Base-by-base conservation (phyloP, 2,113 vertebrate genomes). In the Xiphophorus maculatus region DNA sequence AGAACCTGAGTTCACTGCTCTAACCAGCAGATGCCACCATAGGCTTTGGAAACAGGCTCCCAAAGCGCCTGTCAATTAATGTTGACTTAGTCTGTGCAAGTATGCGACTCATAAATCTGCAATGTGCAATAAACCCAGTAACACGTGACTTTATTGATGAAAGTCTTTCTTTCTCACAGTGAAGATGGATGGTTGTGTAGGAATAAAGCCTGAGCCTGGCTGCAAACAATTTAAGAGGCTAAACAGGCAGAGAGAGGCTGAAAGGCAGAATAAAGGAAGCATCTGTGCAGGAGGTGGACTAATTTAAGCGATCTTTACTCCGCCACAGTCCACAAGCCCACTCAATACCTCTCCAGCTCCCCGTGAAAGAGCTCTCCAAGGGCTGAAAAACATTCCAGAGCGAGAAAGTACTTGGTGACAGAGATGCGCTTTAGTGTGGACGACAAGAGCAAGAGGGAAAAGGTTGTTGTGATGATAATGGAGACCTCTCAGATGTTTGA, bases 371-470 rank as follows among this genome's bases (percentile, higher is more conserved):
- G 86, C 90, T 88, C 93, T 93, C 85, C 72, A 93, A 82, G 79
- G 72, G 80, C 72, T 93, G 89, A 90, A 91, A 85, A 92, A 88
- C 94, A 94, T 94, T 95, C 94, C 93, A 78, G 78, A 84, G 83
- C 69, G 80, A 84, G 65, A 87, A 80, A 90, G 76, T 88, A 89
- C 88, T 85, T 87, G 87, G 85, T 80, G 89, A 91, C 71, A 30
- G 78, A 84, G 76, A 84, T 73, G 29, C 12, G 77, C 75, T 74
- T 82, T 66, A 66, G 74, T 79, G 84, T 29, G 74, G 66, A 79
- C 42, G 2, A 58, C 22, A 15, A 65, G 64, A 83, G 61, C 63
- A 69, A 62, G 65, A 78, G 67, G 75, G 58, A 76, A 60, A 63
- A 73, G 44, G 69, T 11, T 88, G 65, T 86, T 85, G 74, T 85